These are phyloP conservation scores for Congeria kusceri DNA, from an alignment of 2,888 invertebrate genomes.

Conservation along the genomic window DNA sequence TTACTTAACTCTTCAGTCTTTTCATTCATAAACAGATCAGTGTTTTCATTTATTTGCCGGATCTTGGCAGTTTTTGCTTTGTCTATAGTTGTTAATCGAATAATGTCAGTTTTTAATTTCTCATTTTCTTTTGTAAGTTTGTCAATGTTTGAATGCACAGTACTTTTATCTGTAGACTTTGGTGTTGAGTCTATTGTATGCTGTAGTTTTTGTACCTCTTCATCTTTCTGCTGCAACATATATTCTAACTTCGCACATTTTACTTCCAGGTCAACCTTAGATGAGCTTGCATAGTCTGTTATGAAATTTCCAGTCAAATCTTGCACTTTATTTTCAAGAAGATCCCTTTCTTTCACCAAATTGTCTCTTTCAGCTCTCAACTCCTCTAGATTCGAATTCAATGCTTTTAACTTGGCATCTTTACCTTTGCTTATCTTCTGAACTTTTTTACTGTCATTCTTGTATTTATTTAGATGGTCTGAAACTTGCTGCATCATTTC, in stretches of 20 bases:
- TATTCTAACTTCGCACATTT: slow-evolving; percentile 35
- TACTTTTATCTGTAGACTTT: not conserved
- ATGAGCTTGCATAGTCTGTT: slow-evolving; percentile 25
- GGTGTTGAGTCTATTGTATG: no score
- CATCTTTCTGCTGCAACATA: slow-evolving; percentile 41
- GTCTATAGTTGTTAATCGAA: slow-evolving; percentile 50
- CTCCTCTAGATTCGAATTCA: slow-evolving; percentile 61
- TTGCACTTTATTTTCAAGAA: slow-evolving; percentile 54
- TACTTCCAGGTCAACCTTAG: slow-evolving; percentile 22
- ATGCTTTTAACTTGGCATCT: slow-evolving; percentile 57
- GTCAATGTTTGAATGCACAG: slow-evolving; percentile 21
- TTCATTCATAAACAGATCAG: slow-evolving; percentile 57
- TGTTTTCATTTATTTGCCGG: slow-evolving; percentile 52
- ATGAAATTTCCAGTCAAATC: slow-evolving; percentile 43
- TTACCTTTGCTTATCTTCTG: slow-evolving; percentile 59
- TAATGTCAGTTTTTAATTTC: slow-evolving; percentile 45
- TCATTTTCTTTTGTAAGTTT: slow-evolving; percentile 49
- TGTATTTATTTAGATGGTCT: slow-evolving; percentile 58
- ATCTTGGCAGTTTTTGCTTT: slow-evolving; percentile 60
- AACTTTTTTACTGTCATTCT: slow-evolving; percentile 58
- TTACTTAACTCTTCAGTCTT: slow-evolving; percentile 74
- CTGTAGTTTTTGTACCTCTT: slow-evolving; percentile 37
- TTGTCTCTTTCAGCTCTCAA: slow-evolving; percentile 46
- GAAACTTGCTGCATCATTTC: slow-evolving; percentile 34
- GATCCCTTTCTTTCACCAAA: slow-evolving; percentile 51